phyloP scores from a whole-genome alignment of 2,888 invertebrate species.

The Phlogophora meticulosa region DNA sequence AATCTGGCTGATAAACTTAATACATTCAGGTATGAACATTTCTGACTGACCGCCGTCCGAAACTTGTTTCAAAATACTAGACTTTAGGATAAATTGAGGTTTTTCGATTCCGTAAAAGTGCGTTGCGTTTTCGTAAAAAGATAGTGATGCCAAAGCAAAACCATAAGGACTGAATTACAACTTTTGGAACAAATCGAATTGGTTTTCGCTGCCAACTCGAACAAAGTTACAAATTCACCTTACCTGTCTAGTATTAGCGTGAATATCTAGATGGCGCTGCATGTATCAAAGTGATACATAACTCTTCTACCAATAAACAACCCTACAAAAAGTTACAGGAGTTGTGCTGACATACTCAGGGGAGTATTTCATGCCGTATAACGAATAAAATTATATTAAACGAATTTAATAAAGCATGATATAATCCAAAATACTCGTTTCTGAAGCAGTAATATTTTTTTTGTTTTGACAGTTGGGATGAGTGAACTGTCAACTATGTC shows the following conservation, averaged over 20 bases:
- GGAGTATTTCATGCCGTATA: not conserved
- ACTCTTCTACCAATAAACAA: too few relatives aligned
- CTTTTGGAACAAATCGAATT: too few relatives aligned
- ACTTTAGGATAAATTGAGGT: not conserved
- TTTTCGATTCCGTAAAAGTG: not conserved
- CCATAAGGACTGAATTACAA: not conserved
- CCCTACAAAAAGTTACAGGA: too few relatives aligned
- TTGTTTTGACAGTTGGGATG: not conserved
- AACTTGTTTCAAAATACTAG: too few relatives aligned
- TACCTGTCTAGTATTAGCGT: not conserved
- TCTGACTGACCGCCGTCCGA: too few relatives aligned
- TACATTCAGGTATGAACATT: conserved; percentile 91
- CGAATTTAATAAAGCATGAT: not conserved
- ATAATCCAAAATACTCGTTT: conserved; percentile 24
- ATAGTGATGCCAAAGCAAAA: not conserved
- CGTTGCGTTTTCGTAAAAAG: not conserved
- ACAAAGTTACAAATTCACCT: not conserved
- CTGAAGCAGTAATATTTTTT: not conserved
- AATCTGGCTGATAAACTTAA: conserved; percentile 93
- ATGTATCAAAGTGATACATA: not conserved
- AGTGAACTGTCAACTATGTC: conserved; percentile 29
- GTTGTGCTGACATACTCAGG: too few relatives aligned
- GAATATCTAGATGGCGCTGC: conserved; percentile 34
- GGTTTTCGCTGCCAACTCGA: too few relatives aligned
- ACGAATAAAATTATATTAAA: not conserved